Base-by-base conservation (phyloP, 2,888 invertebrate species). In the Sipunculus nudus region DNA sequence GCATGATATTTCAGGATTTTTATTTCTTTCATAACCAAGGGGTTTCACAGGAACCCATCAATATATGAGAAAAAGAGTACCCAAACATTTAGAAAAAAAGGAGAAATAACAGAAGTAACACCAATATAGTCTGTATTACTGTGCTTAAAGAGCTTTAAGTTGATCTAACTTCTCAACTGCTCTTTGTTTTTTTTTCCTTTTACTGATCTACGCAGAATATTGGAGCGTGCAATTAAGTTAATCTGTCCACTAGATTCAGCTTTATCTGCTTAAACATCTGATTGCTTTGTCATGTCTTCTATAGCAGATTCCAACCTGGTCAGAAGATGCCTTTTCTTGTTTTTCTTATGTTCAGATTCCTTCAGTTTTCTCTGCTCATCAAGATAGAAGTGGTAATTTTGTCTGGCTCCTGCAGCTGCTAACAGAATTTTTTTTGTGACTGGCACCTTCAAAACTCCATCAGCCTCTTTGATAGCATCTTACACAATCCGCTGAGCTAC, bases 241-340 rank as follows among this genome's bases (percentile, higher is more conserved):
- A 35, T 10, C 35, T 35, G 8, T 35, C 35, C 35, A 8, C 10
- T 35, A 13, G 8, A 8, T 35, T 54, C 54, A 25, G 54, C 54
- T 23, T 54, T 54, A 2, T 54, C 43, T 5, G 54, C 28, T 6
- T 31, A 43, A 28, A 29, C 19, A 45, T 54, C 54, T 45, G 45
- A 29, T 25, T 43, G 45, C 21, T 45, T 45, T 2, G 16, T 3
- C 3, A 45, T n/a, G 19, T 35, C 43, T 2, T 6, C 10, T 10
- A 43, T n/a, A 45, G 43, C 45, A 13, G 2, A 16, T 31, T 54
- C 8, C 3, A 54, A 8, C 2, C 45, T 10, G 4, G 8, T 25
- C 16, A 52, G 21, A 4, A 40, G 16, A 16, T 29, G 6, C 26
- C 31, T 35, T n/a, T 26, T 28, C 32, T 54, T 45, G 5, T 63